phyloP scores from a whole-genome alignment of 2,113 vertebrate genomes.

The Balaenoptera acutorostrata region DNA sequence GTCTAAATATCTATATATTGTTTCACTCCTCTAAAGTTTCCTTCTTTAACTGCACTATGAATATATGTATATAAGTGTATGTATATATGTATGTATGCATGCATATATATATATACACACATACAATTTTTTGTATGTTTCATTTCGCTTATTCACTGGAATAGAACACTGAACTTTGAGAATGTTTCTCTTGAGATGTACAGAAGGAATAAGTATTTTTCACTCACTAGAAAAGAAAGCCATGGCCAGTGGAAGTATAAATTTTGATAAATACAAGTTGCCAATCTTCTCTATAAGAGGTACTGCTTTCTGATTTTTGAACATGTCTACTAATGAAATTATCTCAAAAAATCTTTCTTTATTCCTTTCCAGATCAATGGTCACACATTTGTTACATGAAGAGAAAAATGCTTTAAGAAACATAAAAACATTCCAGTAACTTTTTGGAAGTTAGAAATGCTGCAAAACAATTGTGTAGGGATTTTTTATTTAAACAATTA shows the following conservation, averaged over 20 bases:
- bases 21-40: neutral
- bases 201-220: neutral
- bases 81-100: neutral
- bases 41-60: neutral
- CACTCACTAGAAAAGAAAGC: neutral
- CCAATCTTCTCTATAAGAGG: neutral
- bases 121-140: neutral
- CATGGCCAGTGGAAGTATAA: neutral
- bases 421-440: neutral
- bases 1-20: constrained; percentile 35
- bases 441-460: neutral
- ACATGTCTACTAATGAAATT: neutral
- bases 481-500: neutral
- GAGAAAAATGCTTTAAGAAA: neutral
- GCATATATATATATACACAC: neutral
- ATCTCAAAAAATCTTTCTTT: neutral
- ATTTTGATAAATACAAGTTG: neutral
- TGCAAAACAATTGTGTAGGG: neutral
- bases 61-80: neutral
- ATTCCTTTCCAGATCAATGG: neutral
- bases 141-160: neutral
- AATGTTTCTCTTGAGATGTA: neutral
- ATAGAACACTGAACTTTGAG: neutral
- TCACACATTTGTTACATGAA: neutral
- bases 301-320: neutral